Evolutionary conservation across 2,113 vertebrate species (phyloP), one percentile per base, ranked within the genome.

Genomic region (Anas platyrhynchos): DNA sequence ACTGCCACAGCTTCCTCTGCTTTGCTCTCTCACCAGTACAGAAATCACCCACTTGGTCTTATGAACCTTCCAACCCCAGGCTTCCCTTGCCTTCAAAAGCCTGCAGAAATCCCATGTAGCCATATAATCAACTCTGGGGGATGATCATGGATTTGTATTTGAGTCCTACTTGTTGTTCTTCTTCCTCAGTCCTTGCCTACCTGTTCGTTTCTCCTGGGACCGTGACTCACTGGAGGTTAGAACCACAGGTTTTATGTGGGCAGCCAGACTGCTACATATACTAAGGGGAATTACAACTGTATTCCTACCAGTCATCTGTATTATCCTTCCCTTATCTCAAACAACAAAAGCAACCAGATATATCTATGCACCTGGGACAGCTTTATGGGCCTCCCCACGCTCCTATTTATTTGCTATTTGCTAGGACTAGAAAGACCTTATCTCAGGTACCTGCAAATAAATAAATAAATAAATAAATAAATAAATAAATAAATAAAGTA

Each of bases 221-320:
- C 73, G 38, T 71, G 69, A 82, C 11, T 38, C 61, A 14, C n/a
- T 68, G 46, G 38, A 84, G 29, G 7, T 61, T 36, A 88, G 38
- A 43, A 56, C 52, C 38, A 61, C 0, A 0, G 9, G 4, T 55
- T 27, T 56, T 48, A 43, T 11, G 5, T 6, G 17, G 32, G 11
- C 54, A 86, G 66, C 13, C 31, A 65, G 25, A 13, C 2, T 29
- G 16, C 48, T 83, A 54, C 4, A 29, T 16, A 8, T 25, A 20
- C 36, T 77, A 20, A 36, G 32, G 13, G n/a, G 11, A 88, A 44
- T 6, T 48, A 1, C 0, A 3, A 8, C 21, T 41, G 46, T 50
- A 36, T 78, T 78, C n/a, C 34, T 52, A 48, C 34, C 27, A 50
- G 46, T 46, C 6, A 84, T 56, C 11, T 48, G 4, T 50, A 25